Evolutionary conservation across 92 coral and sea anemone species (phyloP).

Genomic region (Bergia sp.): DNA sequence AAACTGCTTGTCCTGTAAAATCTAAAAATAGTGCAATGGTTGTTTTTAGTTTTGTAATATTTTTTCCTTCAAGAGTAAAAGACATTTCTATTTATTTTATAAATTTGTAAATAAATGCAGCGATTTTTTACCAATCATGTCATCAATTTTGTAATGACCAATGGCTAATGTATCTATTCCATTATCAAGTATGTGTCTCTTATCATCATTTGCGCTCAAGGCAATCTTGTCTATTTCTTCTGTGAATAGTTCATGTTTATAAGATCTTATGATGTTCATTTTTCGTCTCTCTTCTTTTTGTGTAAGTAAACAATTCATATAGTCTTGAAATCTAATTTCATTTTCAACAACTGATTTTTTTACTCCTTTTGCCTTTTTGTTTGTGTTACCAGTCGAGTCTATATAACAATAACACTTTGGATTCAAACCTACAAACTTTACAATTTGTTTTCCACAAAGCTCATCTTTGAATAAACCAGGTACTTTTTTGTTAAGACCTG

Average conservation of each 20-base stretch:
- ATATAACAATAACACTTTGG: too few relatives aligned
- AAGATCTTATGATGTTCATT: not conserved
- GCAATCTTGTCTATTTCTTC: not conserved
- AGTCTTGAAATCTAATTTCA: not conserved
- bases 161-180: too few relatives aligned
- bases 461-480: too few relatives aligned
- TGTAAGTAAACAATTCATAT: not conserved
- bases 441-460: too few relatives aligned
- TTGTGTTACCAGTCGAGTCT: too few relatives aligned
- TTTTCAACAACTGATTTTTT: too few relatives aligned
- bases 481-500: too few relatives aligned
- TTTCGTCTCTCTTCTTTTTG: not conserved
- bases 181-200: not conserved
- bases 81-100: not conserved
- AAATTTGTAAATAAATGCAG: too few relatives aligned
- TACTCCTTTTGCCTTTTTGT: too few relatives aligned
- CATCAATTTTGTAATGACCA: not conserved
- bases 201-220: too few relatives aligned
- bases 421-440: too few relatives aligned
- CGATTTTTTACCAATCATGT: too few relatives aligned
- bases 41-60: not conserved
- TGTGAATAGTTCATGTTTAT: slow-evolving; percentile 19
- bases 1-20: not conserved
- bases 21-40: not conserved
- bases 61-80: not conserved